Conservation (phyloP, 2,888 invertebrate species). For the Eilema griseolum region DNA sequence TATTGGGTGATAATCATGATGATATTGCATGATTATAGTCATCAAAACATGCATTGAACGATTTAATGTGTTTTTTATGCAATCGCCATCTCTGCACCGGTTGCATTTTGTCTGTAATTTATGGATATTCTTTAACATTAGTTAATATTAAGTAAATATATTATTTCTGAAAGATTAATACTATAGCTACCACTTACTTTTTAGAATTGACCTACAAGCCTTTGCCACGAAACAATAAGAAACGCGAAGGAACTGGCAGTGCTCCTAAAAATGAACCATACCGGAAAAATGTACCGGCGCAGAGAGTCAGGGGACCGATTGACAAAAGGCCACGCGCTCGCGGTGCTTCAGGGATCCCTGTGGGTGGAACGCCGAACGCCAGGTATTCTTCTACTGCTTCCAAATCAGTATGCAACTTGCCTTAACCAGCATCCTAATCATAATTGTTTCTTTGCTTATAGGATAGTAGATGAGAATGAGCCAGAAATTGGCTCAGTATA, state of each 20-base stretch:
- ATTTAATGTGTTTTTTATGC: background rate
- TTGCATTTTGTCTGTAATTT: background rate
- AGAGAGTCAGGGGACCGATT: conserved; percentile 89
- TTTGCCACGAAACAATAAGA: conserved; percentile 88
- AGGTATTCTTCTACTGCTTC: conserved; percentile 69
- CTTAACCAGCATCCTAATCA: background rate
- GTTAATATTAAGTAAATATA: background rate
- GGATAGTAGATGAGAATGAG: conserved; percentile 86
- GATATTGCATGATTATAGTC: background rate
- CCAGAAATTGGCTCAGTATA: conserved; percentile 94
- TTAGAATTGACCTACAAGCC: conserved; percentile 85
- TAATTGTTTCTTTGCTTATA: conserved; percentile 46
- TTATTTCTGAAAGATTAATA: background rate
- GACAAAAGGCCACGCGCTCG: conserved; percentile 91
- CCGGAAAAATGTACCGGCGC: conserved; percentile 88
- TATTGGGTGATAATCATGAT: too few relatives aligned
- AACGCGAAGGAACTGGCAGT: conserved; percentile 88
- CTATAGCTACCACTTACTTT: conserved; percentile 29
- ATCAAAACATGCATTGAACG: background rate
- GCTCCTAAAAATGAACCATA: conserved; percentile 89
- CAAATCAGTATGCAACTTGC: background rate
- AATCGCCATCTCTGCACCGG: background rate
- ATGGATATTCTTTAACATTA: background rate
- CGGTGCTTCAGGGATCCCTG: conserved; percentile 75
- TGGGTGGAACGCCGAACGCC: conserved; percentile 91